Evolutionary conservation across 2,888 invertebrate species (phyloP).

Genomic region (Helicoverpa assulta): DNA sequence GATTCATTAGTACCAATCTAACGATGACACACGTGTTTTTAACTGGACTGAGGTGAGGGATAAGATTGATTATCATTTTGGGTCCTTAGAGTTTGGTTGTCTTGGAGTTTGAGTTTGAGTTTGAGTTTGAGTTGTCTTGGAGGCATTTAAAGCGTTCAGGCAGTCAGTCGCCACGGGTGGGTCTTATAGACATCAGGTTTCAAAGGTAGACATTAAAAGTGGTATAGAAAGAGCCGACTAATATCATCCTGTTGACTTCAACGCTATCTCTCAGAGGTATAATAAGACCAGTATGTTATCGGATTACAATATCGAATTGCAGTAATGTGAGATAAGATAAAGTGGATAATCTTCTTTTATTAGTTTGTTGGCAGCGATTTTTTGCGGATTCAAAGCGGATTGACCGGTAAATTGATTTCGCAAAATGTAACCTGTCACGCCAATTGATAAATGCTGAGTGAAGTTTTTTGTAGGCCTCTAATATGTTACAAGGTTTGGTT

Average conservation of each 20-base stretch:
- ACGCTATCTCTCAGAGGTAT: conserved; percentile 5
- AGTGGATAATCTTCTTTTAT: conserved; percentile 32
- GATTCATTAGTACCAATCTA: conserved; percentile 68
- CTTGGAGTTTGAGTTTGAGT: too few species aligned
- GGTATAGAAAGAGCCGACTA: background rate
- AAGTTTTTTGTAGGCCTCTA: conserved; percentile 6
- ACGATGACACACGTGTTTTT: conserved; percentile 63
- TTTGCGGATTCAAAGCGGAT: conserved; percentile 41
- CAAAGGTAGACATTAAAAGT: too few species aligned
- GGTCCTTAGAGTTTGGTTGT: conserved; percentile 14
- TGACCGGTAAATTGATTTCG: conserved; percentile 42
- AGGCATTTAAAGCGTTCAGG: conserved; percentile 8
- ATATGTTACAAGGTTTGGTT: conserved; percentile 15
- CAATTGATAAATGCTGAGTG: conserved; percentile 34
- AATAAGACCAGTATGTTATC: conserved; percentile 16
- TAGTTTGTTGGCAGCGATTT: conserved; percentile 38
- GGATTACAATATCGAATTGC: conserved; percentile 18
- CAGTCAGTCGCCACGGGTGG: too few species aligned
- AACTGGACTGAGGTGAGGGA: conserved; percentile 54
- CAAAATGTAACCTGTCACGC: conserved; percentile 23
- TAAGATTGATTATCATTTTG: conserved; percentile 47
- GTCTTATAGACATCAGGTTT: too few species aligned
- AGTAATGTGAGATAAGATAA: conserved; percentile 21
- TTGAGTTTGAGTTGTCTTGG: too few species aligned
- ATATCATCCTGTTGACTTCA: background rate